A percentile compares a stretch with the other conserved stretches of the same genome.
Conservation (phyloP, 2,888 invertebrate genomes). For the Liopterus haemorrhoidalis region DNA sequence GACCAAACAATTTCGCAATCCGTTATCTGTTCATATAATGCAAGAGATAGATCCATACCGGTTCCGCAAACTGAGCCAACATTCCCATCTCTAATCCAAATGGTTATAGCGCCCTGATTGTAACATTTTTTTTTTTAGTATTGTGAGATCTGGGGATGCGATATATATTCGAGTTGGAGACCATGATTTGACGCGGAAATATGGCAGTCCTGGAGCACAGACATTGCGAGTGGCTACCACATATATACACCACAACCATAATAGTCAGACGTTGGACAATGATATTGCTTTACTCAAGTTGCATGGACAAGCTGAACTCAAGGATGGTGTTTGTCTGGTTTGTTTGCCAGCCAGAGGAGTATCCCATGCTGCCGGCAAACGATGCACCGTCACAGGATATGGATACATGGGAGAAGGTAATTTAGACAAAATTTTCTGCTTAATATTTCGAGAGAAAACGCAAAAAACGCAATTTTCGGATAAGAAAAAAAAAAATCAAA, state of each 20-base stretch:
- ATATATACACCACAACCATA: conserved; percentile 93
- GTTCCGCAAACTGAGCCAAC: no score
- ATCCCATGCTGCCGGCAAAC: conserved; percentile 80
- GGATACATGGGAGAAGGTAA: conserved; percentile 94
- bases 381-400: conserved; percentile 90
- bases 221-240: conserved; percentile 86
- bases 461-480: no score
- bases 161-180: conserved; percentile 91
- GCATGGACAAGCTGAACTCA: conserved; percentile 80
- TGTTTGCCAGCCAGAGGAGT: conserved; percentile 86
- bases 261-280: conserved; percentile 88
- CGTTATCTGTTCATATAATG: no score
- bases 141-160: conserved; percentile 88
- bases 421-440: no score
- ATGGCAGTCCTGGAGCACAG: conserved; percentile 87
- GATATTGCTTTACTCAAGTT: conserved; percentile 88
- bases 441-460: no score
- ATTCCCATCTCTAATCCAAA: no score
- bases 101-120: no score
- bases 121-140: conserved; percentile 51
- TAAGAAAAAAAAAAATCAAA: no score
- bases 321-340: conserved; percentile 79
- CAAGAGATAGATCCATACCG: no score
- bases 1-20: no score
- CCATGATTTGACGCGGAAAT: conserved; percentile 83